These are phyloP conservation scores for Mormyrus hasselquistii DNA, from an alignment of 2,797 vertebrate genomes.

Conservation along the genomic window DNA sequence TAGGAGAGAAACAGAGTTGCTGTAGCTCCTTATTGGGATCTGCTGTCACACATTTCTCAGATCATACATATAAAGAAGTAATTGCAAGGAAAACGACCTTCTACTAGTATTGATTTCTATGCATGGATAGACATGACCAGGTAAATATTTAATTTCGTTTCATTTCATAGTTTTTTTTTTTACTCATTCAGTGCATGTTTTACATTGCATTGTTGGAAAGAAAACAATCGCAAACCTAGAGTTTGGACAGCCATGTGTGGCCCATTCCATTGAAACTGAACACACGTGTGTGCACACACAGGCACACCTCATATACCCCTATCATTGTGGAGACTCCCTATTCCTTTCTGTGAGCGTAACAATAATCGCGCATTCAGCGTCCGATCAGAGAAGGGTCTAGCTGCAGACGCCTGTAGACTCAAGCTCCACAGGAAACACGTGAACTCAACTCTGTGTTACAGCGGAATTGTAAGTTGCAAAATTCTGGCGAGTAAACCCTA, in stretches of 20 bases:
- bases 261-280: background rate
- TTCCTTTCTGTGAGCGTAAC: background rate
- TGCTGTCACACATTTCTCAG: background rate
- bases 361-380: background rate
- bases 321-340: background rate
- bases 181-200: background rate
- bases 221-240: background rate
- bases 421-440: too few species aligned
- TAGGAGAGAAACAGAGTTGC: background rate
- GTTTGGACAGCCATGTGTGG: background rate
- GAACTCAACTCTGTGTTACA: too few species aligned
- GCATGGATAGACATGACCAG: background rate
- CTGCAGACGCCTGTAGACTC: too few species aligned
- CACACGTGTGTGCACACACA: slow-evolving; percentile 25
- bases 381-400: too few species aligned
- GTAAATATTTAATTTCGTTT: background rate
- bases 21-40: background rate
- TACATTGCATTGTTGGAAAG: background rate
- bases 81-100: background rate
- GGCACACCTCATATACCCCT: background rate
- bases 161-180: background rate
- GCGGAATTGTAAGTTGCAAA: too few species aligned
- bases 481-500: too few species aligned
- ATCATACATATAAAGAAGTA: background rate
- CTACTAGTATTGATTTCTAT: background rate